phyloP scores from a whole-genome alignment of 2,113 vertebrate species.

The Gulo gulo region DNA sequence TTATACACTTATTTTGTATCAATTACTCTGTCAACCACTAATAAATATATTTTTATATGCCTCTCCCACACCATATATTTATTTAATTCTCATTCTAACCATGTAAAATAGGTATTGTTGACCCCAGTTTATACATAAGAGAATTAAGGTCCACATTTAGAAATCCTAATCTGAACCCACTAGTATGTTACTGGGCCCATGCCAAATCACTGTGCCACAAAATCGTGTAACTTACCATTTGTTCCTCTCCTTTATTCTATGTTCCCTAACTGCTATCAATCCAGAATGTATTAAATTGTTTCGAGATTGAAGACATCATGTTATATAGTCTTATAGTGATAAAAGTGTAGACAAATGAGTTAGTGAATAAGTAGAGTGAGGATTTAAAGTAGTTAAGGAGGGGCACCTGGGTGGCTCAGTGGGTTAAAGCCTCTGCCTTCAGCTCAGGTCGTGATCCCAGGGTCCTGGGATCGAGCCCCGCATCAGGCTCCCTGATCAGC shows the following conservation, averaged over 20 bases:
- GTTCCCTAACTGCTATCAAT: not conserved
- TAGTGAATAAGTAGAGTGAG: not conserved
- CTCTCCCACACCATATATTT: not conserved
- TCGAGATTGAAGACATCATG: not conserved
- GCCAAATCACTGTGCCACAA: not conserved
- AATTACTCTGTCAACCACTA: not conserved
- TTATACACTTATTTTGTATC: not conserved
- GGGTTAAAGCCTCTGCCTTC: no score
- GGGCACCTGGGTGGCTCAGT: no score
- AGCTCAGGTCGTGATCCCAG: no score
- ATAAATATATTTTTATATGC: not conserved
- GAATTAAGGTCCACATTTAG: not conserved
- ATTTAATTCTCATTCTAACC: not conserved
- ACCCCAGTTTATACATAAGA: not conserved
- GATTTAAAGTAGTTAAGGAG: constrained; percentile 14
- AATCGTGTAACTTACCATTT: not conserved
- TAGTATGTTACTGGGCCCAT: not conserved
- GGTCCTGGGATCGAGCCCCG: no score
- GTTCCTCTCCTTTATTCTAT: not conserved
- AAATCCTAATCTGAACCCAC: not conserved
- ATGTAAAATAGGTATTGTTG: not conserved
- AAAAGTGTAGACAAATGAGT: not conserved
- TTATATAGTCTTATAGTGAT: not conserved
- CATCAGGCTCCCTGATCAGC: no score
- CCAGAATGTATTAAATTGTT: not conserved